Base-by-base conservation (phyloP, 2,888 invertebrate genomes). In the Cryptocephalus primarius region DNA sequence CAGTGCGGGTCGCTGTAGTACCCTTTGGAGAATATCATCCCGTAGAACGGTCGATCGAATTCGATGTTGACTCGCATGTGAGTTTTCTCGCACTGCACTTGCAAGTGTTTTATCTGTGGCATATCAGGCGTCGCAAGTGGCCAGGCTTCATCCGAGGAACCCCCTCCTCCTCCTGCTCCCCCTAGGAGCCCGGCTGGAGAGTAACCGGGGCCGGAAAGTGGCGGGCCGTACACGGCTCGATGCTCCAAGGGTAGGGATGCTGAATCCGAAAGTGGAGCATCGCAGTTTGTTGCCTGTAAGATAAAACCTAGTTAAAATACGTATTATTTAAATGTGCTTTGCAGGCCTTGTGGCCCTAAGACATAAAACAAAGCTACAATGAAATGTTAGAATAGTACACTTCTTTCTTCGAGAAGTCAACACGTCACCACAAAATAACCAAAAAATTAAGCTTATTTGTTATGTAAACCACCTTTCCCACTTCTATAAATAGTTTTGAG, bases 11-110 rank as follows among this genome's bases (percentile, higher is more conserved):
- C 92, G 64, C 89, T 89, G 72, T 90, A 91, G 75, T 88, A 89
- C 48, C 89, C 93, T 72, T 93, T 93, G 51, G 91, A 91, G 75
- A 93, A 93, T 65, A 93, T 92, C 88, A 93, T 91, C 32, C 93
- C 93, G 68, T 92, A 91, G 74, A 93, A 93, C 10, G 93, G 92
- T 42, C 92, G 79, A 68, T 93, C 93, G 72, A 93, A 94, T 69
- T 92, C 92, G 61, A 94, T 89, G 70, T 91, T 91, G 46, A 93
- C 93, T 44, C 92, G 78, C 92, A 93, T 93, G 68, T 91, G 89
- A 42, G 92, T 91, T 71, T 93, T 93, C 71, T 93, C 93, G 71
- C 93, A 93, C 68, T 93, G 92, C 56, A 93, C 93, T 75, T 92
- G 90, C 53, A 91, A 74, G 64, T 90, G 88, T 72, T 92, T 92